Conservation (phyloP, 37 sponge, comb jelly and placozoan species). For the Cliona cf. orientalis region DNA sequence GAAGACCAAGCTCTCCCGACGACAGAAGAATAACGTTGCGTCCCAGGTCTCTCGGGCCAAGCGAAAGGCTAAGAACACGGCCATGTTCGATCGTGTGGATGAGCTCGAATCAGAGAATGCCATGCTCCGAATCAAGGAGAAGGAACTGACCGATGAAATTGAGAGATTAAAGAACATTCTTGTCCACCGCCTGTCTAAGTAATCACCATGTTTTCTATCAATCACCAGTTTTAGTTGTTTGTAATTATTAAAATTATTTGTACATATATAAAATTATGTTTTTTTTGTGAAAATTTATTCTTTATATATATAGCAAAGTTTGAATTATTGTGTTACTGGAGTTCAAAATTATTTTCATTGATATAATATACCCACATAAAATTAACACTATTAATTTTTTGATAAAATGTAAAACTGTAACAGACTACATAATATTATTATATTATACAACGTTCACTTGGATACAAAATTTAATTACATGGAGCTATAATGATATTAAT, state of each 20-base stretch:
- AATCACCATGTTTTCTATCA: too few relatives aligned
- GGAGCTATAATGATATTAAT: too few relatives aligned
- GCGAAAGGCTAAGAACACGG: constrained; percentile 17
- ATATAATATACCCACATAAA: not conserved
- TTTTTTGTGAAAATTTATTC: not conserved
- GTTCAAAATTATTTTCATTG: too few relatives aligned
- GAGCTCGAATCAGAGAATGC: constrained; percentile 57
- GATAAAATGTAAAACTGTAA: too few relatives aligned
- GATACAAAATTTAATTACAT: too few relatives aligned
- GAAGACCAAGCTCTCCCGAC: not conserved
- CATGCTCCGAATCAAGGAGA: constrained; percentile 19
- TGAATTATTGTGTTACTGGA: not conserved
- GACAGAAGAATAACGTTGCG: constrained; percentile 67
- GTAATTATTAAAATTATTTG: not conserved
- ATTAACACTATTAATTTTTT: too few relatives aligned
- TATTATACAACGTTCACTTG: too few relatives aligned
- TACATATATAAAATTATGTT: not conserved
- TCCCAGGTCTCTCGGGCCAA: constrained; percentile 64
- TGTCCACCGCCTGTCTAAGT: constrained; percentile 25
- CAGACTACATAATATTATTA: too few relatives aligned
- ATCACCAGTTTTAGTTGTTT: not conserved
- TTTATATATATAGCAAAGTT: not conserved
- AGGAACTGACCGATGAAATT: constrained; percentile 44
- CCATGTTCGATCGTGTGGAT: constrained; percentile 21
- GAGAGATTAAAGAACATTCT: constrained; percentile 49